Percentiles rank a stretch among this genome's conserved stretches.
Conservation (phyloP, 2,797 vertebrate genomes). For the Peromyscus aztecus region DNA sequence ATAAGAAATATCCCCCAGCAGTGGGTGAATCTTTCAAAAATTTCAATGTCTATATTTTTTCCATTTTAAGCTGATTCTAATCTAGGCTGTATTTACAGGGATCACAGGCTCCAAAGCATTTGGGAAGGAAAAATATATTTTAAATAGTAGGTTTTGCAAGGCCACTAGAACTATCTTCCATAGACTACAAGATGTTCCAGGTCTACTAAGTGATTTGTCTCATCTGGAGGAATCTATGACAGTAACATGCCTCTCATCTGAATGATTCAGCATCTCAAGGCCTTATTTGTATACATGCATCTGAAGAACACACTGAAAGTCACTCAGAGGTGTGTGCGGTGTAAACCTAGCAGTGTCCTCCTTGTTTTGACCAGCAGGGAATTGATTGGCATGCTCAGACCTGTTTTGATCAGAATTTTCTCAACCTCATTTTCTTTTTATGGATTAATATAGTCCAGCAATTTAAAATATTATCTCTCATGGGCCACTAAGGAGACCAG, state of each 20-base stretch:
- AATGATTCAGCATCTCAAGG: background rate
- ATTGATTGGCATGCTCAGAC: conserved; percentile 97
- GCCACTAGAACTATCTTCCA: background rate
- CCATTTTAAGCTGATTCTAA: background rate
- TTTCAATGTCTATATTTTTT: background rate
- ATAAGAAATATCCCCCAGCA: background rate
- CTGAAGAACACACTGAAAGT: conserved; percentile 97
- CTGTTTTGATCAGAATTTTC: conserved; percentile 94
- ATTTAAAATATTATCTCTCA: conserved; percentile 59
- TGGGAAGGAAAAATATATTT: conserved; percentile 38
- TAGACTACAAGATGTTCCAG: background rate
- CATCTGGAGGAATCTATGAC: background rate
- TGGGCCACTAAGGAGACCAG: conserved; percentile 66
- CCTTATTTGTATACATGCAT: background rate
- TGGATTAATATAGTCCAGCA: conserved; percentile 75
- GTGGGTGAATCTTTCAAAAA: conserved; percentile 22
- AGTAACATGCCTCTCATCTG: background rate
- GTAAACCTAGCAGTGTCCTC: conserved; percentile 97
- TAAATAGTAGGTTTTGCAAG: conserved; percentile 9
- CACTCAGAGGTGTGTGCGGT: conserved; percentile 99
- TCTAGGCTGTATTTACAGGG: background rate
- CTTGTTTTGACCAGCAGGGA: conserved; percentile 95
- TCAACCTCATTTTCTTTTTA: conserved; percentile 91
- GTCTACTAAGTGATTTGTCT: background rate
- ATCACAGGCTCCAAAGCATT: background rate